Evolutionary conservation across 2,113 vertebrate species (phyloP).

Genomic region (Callipepla californica): DNA sequence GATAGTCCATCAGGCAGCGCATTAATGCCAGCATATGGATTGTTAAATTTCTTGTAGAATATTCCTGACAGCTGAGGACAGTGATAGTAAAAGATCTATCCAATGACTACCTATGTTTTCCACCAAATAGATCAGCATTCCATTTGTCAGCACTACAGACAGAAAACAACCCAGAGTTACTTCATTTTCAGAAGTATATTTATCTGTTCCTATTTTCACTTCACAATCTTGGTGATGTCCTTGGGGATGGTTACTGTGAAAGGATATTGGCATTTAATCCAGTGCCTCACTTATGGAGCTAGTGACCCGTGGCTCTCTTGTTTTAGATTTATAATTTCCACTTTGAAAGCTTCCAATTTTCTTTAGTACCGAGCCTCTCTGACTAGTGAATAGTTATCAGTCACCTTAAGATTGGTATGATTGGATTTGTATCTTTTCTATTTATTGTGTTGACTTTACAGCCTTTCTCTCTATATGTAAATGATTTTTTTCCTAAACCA

Average conservation of each 20-base stretch:
- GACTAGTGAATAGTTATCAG: background rate
- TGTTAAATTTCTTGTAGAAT: background rate
- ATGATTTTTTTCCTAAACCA: conserved; percentile 3
- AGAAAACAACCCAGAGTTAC: background rate
- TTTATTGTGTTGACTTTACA: background rate
- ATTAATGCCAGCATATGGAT: background rate
- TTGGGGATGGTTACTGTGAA: conserved; percentile 64
- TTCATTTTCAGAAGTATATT: background rate
- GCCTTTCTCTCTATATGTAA: background rate
- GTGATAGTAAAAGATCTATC: background rate
- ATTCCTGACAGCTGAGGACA: background rate
- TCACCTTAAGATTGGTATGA: background rate
- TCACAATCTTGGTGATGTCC: conserved; percentile 1
- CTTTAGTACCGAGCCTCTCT: background rate
- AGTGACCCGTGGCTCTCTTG: background rate
- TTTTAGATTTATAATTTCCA: background rate
- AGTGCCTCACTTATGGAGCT: background rate
- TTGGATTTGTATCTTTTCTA: conserved; percentile 8
- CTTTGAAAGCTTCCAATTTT: background rate
- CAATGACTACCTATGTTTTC: background rate
- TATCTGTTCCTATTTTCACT: conserved; percentile 14
- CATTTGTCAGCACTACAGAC: background rate
- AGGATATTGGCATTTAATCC: conserved; percentile 15
- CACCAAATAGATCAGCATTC: background rate
- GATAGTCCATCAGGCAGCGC: background rate